phyloP scores from a whole-genome alignment of 2,888 invertebrate genomes.

The Netelia virgata region DNA sequence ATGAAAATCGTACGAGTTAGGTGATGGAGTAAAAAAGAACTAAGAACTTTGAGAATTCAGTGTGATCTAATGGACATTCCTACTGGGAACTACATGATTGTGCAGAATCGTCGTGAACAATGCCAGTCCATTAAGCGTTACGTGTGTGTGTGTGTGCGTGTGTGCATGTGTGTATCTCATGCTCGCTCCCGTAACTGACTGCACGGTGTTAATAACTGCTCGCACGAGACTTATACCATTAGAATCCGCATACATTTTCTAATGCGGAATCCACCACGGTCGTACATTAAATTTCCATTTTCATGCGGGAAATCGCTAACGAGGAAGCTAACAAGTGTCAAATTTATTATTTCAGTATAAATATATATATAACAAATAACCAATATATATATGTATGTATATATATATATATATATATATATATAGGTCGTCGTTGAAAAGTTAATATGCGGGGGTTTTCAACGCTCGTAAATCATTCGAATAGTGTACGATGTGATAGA shows the following conservation, averaged over 20 bases:
- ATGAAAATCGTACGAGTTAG: not conserved
- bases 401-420: too few relatives aligned
- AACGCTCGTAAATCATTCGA: slow-evolving; percentile 40
- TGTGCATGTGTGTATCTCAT: not conserved
- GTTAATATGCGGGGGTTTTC: not conserved
- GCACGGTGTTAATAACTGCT: not conserved
- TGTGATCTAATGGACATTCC: slow-evolving; percentile 1
- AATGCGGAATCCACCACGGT: not conserved
- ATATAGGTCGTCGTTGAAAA: slow-evolving; percentile 12
- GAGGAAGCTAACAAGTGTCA: slow-evolving; percentile 30
- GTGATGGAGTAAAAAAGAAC: not conserved
- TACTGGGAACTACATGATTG: slow-evolving; percentile 38
- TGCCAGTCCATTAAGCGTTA: slow-evolving; percentile 39
- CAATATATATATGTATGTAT: not conserved
- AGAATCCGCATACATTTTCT: slow-evolving; percentile 35
- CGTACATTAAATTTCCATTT: slow-evolving; percentile 37
- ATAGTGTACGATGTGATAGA: slow-evolving; percentile 4
- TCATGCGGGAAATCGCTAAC: slow-evolving; percentile 21
- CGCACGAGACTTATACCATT: slow-evolving; percentile 25
- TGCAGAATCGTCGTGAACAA: slow-evolving; percentile 45
- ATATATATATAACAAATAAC: not conserved
- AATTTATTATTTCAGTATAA: slow-evolving; percentile 9
- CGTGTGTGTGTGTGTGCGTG: too few relatives aligned
- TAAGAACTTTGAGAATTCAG: slow-evolving; percentile 11
- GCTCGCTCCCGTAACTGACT: not conserved